Evolutionary conservation across 2,113 vertebrate genomes (phyloP).

Genomic region (Myrmecobius fasciatus): DNA sequence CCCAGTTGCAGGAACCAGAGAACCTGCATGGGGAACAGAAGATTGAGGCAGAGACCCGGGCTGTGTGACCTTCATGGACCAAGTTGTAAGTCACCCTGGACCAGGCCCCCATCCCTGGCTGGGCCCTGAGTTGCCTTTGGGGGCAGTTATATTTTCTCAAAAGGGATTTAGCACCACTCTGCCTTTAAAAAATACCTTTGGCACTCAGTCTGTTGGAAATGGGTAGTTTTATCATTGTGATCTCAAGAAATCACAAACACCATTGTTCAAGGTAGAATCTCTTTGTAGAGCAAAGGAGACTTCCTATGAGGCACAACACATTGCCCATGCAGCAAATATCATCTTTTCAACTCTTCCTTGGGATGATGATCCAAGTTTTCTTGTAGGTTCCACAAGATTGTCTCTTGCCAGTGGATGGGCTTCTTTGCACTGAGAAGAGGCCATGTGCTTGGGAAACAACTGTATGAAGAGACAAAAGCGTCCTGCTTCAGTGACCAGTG

Average conservation of each 20-base stretch:
- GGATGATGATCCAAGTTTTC: neutral
- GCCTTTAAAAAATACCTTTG: neutral
- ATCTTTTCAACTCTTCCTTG: neutral
- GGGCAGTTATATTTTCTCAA: neutral
- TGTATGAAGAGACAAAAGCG: neutral
- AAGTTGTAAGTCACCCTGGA: conserved; percentile 4
- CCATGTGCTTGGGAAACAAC: neutral
- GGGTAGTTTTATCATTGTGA: neutral
- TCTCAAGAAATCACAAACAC: neutral
- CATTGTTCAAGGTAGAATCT: neutral
- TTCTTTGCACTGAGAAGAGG: neutral
- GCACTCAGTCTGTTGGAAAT: neutral
- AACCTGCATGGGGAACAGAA: conserved; percentile 93
- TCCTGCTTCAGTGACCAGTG: neutral
- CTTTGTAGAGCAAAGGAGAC: neutral
- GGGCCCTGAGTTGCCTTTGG: neutral
- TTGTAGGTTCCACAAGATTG: conserved; percentile 14
- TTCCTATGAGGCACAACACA: neutral
- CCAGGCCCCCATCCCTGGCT: neutral
- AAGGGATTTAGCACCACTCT: neutral
- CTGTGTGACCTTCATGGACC: conserved; percentile 82
- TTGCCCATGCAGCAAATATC: neutral
- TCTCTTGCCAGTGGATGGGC: neutral
- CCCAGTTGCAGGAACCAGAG: conserved; percentile 86
- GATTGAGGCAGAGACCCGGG: conserved; percentile 95